phyloP scores from a whole-genome alignment of 2,888 invertebrate species.

The Pollenia griseotomentosa region DNA sequence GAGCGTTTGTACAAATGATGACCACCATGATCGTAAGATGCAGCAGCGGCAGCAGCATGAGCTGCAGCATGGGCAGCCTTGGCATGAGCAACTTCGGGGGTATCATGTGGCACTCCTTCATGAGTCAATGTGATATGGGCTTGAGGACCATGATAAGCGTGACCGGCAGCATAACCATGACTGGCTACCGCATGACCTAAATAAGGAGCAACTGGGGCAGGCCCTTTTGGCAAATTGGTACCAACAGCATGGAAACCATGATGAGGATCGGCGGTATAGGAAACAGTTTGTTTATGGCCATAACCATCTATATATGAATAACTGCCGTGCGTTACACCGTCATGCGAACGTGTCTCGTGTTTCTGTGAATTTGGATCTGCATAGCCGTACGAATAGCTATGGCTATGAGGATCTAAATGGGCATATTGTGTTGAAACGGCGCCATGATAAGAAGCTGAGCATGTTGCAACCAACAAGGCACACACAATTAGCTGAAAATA shows the following conservation, averaged over 20 bases:
- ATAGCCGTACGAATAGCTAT: constrained; percentile 87
- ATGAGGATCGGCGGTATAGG: constrained; percentile 87
- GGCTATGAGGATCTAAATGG: constrained; percentile 87
- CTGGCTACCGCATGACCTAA: constrained; percentile 73
- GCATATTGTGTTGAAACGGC: constrained; percentile 86
- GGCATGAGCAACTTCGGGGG: constrained; percentile 85
- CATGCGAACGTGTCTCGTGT: constrained; percentile 86
- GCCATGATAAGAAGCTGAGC: constrained; percentile 82
- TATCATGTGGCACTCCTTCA: constrained; percentile 84
- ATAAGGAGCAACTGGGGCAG: constrained; percentile 79
- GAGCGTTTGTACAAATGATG: constrained; percentile 85
- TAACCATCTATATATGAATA: constrained; percentile 89
- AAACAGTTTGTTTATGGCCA: constrained; percentile 87
- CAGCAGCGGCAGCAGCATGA: constrained; percentile 84
- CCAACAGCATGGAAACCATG: constrained; percentile 88
- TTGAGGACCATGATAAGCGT: constrained; percentile 80
- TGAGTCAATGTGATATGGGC: constrained; percentile 80
- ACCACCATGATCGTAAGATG: constrained; percentile 76
- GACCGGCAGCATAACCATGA: constrained; percentile 80
- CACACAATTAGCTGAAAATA: constrained; percentile 80
- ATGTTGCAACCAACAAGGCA: constrained; percentile 82
- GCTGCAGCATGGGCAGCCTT: constrained; percentile 85
- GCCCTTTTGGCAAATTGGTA: constrained; percentile 87
- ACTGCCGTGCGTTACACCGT: constrained; percentile 87
- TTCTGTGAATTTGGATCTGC: constrained; percentile 88